Evolutionary conservation across 92 coral and sea anemone genomes (phyloP), one percentile per base, ranked within the genome.

Genomic region (Porites evermanni): DNA sequence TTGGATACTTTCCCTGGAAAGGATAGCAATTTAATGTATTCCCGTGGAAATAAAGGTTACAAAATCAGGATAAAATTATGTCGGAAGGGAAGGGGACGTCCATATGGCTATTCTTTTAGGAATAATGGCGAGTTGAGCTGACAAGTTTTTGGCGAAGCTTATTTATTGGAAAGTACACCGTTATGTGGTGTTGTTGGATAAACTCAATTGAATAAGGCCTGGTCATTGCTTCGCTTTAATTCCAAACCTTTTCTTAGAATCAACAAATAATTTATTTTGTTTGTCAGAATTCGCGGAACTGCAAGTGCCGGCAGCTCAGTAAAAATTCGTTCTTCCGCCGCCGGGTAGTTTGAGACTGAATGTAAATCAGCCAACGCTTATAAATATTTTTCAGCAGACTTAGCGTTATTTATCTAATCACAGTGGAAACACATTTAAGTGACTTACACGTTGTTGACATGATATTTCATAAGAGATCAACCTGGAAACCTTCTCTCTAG

Each of bases 331-430:
- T 12, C 50, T 38, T 38, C 47, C 47, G 72, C 29, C 50, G 50
- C 32, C 32, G 32, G 32, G 72, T 67, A 67, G 72, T 8, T 67
- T 63, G 53, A 56, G 20, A 8, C 47, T 38, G 47, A 14, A 76
- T 8, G 29, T 51, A 76, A 76, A 59, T 68, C 68, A 76, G 54
- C n/a, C 78, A 74, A 38, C 47, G 47, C 7, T 38, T 4, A 38
- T 4, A 56, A 56, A 3, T 11, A 2, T 56, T 56, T 70, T 75
- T 75, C 14, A 19, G 29, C 58, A 76, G 66, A 53, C 67, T 76
- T 44, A 59, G 23, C 29, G 24, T 16, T 58, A 53, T 75, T 53
- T 75, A 75, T 59, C 26, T 59, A 76, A 74, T 59, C 79, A 12
- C 54, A 54, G 54, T 56, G 50, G 65, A 38, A 76, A 59, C 32